Evolutionary conservation across 2,113 vertebrate species (phyloP), one percentile per base, ranked within the genome.

Genomic region (Muscicapa adusta): DNA sequence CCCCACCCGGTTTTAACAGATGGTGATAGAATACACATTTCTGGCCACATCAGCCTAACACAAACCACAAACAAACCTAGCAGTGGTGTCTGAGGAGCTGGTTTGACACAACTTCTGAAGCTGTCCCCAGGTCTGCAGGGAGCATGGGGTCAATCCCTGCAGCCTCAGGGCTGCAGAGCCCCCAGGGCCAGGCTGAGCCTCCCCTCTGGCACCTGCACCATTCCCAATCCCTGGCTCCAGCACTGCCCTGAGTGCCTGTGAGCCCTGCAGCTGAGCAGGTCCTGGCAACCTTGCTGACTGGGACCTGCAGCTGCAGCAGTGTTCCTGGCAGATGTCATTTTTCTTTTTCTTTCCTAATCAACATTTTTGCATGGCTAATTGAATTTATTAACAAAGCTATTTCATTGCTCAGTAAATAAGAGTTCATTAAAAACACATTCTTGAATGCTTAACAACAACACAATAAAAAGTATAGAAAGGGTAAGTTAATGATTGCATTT

Each of bases 401-500:
- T 94, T 92, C 51, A 63, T 72, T 76, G 68, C 71, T 93, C 71
- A 73, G 73, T 91, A 95, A 89, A 73, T 84, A 96, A 85, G 38
- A 73, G 31, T 82, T 87, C 86, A 87, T 96, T 96, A 92, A 87
- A 96, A 95, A 33, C n/a, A 79, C 34, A 60, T 87, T 95, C 91
- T 34, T 85, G 67, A 31, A 71, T 63, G 40, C n/a, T 93, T 86
- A 96, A 93, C 63, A 88, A 66, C 66, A 92, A n/a, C 22, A 38
- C 65, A 48, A 79, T 73, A 79, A 82, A 76, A 83, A 67, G 26
- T 60, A 85, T 53, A 63, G 68, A 73, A 85, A 83, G 60, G 43
- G 67, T 74, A 93, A 79, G 40, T 57, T 81, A 95, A 96, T 79
- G 50, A 92, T 88, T 34, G 4, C 77, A 88, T 78, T 92, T 89